Evolutionary conservation across 2,888 invertebrate genomes (phyloP), one percentile per base, ranked within the genome.

Genomic region (Vandiemenella viatica): DNA sequence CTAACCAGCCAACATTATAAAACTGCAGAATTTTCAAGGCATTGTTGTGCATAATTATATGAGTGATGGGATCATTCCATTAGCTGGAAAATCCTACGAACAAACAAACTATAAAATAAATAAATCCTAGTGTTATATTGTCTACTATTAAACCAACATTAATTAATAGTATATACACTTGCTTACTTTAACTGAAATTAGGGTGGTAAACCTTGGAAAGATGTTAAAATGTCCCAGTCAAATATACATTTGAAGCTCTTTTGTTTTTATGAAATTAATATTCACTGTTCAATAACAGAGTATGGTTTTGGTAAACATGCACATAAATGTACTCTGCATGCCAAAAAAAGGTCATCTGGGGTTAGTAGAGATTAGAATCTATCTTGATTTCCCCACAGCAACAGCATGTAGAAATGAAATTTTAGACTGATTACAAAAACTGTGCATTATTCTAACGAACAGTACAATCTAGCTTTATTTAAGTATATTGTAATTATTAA

Each of bases 381-480:
- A 13, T 32, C 32, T 32, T 32, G 32, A 4, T 32, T 32, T 32
- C n/a, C 32, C 32, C 32, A 32, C 32, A 2, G 32, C n/a, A 13
- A 32, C 32, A 32, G 32, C 32, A 32, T 13, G 10, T 13, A 32
- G 32, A 32, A 32, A 32, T 32, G 32, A 32, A 32, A 32, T 32
- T n/a, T 32, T 13, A 32, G n/a, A 32, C n/a, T 32, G 32, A 10
- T 32, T 32, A 32, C 32, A 32, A 32, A 32, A 32, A 32, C 10
- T 32, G 32, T 32, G 32, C 32, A 32, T 32, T 32, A 32, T n/a
- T 13, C 32, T 32, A 45, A 45, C 32, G 37, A 49, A 49, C 45
- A 45, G 45, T 37, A 49, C 40, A 49, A 49, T 49, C 49, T 49
- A 49, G 45, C 37, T 38, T 44, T 49, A 37, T 44, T 45, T 49